phyloP scores from a whole-genome alignment of 2,113 vertebrate species.

The Dasypus novemcinctus region DNA sequence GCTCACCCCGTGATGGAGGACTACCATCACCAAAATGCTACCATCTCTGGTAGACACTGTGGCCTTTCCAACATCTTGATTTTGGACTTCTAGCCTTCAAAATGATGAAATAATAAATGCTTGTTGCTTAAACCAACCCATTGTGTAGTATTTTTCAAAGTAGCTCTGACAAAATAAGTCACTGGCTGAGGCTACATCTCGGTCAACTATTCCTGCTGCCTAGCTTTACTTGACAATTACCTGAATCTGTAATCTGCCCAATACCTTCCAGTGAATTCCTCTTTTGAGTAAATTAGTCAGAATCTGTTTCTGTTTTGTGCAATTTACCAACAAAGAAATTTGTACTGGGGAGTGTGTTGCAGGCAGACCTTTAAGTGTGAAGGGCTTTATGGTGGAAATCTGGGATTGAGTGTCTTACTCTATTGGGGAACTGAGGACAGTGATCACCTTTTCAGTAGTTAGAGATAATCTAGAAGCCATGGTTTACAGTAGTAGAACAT shows the following conservation, averaged over 20 bases:
- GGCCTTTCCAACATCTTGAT: too few species aligned
- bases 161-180: neutral
- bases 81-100: too few species aligned
- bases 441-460: neutral
- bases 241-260: neutral
- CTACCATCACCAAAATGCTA: too few species aligned
- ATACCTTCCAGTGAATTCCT: neutral
- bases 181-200: neutral
- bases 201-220: neutral
- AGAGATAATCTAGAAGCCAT: neutral
- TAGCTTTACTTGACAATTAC: neutral
- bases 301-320: neutral
- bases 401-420: neutral
- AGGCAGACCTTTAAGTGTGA: neutral
- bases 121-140: too few species aligned
- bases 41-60: too few species aligned
- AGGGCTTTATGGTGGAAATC: neutral
- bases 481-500: neutral
- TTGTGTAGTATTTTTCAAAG: too few species aligned
- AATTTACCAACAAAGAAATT: neutral
- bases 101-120: too few species aligned
- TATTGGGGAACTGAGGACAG: neutral
- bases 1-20: too few species aligned
- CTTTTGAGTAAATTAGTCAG: neutral
- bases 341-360: neutral